These are phyloP conservation scores for Saccostrea cuccullata DNA, from an alignment of 1,140 invertebrate genomes.

Conservation along the genomic window DNA sequence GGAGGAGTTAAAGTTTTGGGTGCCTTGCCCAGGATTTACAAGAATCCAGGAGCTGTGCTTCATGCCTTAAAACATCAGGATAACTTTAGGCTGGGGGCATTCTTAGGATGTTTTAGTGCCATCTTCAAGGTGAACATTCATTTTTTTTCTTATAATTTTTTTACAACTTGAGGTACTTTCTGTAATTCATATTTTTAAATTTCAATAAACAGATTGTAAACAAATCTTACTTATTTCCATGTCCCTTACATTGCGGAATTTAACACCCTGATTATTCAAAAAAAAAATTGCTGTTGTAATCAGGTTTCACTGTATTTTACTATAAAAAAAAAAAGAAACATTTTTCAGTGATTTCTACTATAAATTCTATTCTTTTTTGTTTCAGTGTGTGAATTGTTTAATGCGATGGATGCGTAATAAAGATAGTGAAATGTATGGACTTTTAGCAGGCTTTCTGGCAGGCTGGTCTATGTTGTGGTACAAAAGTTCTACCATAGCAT, in stretches of 20 bases:
- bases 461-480: conserved; percentile 77
- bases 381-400: conserved; percentile 73
- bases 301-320: no score
- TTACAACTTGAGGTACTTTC: no score
- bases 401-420: conserved; percentile 71
- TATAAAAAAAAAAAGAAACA: no score
- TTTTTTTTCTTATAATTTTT: background rate
- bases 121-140: conserved; percentile 70
- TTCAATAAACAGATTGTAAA: no score
- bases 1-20: conserved; percentile 69
- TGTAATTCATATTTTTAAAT: no score
- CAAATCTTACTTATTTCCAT: no score
- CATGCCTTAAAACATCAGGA: conserved; percentile 64
- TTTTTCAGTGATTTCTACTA: no score
- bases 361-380: conserved; percentile 18
- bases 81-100: conserved; percentile 72
- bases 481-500: conserved; percentile 73
- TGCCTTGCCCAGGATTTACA: conserved; percentile 59
- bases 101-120: conserved; percentile 71
- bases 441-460: conserved; percentile 74
- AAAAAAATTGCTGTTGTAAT: no score
- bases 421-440: conserved; percentile 69
- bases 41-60: conserved; percentile 63
- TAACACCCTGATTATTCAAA: no score
- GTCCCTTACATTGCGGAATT: no score